Evolutionary conservation across 2,888 invertebrate genomes (phyloP), one percentile per base, ranked within the genome.

Genomic region (Tachina grossa): DNA sequence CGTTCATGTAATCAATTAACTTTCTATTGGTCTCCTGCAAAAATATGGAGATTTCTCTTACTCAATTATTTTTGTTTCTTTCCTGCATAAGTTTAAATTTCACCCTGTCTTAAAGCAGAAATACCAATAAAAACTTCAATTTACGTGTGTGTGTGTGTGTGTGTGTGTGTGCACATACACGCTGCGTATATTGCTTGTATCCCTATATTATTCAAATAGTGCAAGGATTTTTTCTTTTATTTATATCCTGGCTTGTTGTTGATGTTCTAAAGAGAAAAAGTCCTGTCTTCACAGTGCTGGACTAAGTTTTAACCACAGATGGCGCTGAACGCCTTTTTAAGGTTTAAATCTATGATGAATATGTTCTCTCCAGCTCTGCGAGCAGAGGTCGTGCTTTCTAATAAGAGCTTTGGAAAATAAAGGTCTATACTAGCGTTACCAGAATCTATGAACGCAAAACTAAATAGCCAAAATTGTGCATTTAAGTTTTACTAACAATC

Each of bases 1-100:
- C 59, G 53, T 14, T 63, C 41, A 76, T 69, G 47, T 57, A 76
- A 76, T 57, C 14, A 77, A 31, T 65, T 71, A 76, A 55, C 71
- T 55, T 76, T 57, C 82, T 77, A 83, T 83, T 83, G 82, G 82
- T 41, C 76, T 77, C 63, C 53, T 77, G 19, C 59, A 53, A 10
- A 71, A 55, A 76, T 75, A 55, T 47, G 68, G n/a, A 47, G 55
- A 51, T 71, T 51, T 83, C 76, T 61, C 49, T 76, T 77, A 19
- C 63, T 71, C 71, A 69, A 65, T 14, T 71, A 77, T 71, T 57
- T 71, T 71, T 83, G 76, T 71, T 83, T 83, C 82, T 57, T 43
- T 83, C 63, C 41, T 16, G 19, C 10, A 49, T n/a, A 61, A 45
- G 51, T n/a, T 57, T 31, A 31, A 31, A 74, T 61, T 53, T 76